phyloP scores from a whole-genome alignment of 2,113 vertebrate genomes.

The Xenopus borealis region DNA sequence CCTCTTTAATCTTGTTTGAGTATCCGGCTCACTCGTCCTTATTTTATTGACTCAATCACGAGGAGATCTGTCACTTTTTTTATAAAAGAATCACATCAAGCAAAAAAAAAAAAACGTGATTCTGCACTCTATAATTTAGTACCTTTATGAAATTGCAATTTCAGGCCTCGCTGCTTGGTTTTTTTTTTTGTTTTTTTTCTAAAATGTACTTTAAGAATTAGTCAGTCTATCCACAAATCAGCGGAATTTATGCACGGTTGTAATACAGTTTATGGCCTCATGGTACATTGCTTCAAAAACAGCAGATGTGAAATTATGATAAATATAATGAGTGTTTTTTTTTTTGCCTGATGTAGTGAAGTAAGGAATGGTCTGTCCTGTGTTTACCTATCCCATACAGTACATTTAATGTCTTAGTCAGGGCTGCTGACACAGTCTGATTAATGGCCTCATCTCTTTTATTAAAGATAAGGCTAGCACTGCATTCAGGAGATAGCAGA shows the following conservation, averaged over 20 bases:
- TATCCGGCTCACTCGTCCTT: constrained; percentile 88
- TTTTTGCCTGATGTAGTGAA: constrained; percentile 83
- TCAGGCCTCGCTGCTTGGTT: constrained; percentile 99
- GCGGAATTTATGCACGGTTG: constrained; percentile 99
- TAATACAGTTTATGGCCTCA: constrained; percentile 99
- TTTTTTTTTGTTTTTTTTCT: constrained; percentile 99
- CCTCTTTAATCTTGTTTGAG: constrained; percentile 96
- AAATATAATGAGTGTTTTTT: constrained; percentile 98
- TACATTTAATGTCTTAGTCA: constrained; percentile 99
- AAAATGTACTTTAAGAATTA: constrained; percentile 99
- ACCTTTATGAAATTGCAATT: constrained; percentile 99
- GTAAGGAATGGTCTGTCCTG: constrained; percentile 89
- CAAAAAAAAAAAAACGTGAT: constrained; percentile 97
- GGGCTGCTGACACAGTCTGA: constrained; percentile 98
- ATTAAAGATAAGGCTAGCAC: constrained; percentile 99
- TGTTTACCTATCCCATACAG: constrained; percentile 99
- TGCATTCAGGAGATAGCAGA: constrained; percentile 99
- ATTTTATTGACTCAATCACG: constrained; percentile 98
- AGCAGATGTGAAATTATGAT: constrained; percentile 99
- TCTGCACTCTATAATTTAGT: constrained; percentile 99
- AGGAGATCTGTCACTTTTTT: constrained; percentile 80
- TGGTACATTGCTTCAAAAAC: constrained; percentile 99
- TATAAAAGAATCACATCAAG: constrained; percentile 93
- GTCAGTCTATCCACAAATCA: constrained; percentile 99
- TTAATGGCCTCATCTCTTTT: constrained; percentile 99